These are phyloP conservation scores for Siniperca undulata DNA, from an alignment of 2,797 vertebrate genomes.

Conservation along the genomic window DNA sequence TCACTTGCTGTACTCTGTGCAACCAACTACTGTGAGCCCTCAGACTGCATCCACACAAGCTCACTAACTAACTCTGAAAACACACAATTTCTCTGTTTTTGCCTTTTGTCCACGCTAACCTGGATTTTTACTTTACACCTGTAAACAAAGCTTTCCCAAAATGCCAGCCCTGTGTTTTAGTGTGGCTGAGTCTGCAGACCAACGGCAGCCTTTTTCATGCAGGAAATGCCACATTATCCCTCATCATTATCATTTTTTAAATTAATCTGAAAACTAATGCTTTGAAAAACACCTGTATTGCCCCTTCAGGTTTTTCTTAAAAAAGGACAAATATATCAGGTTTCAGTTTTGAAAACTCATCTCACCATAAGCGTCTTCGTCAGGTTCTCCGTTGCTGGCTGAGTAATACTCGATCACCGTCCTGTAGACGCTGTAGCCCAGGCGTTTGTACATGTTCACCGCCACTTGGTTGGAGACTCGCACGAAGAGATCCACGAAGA, in stretches of 20 bases:
- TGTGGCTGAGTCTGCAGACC: too few species aligned
- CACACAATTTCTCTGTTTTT: too few species aligned
- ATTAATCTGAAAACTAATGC: background rate
- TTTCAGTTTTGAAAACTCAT: background rate
- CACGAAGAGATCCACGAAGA: conserved; percentile 97
- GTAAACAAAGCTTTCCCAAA: too few species aligned
- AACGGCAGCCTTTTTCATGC: too few species aligned
- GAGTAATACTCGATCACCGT: conserved; percentile 97
- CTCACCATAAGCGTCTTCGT: conserved; percentile 96
- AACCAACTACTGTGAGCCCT: too few species aligned
- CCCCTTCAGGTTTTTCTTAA: background rate
- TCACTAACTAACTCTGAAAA: too few species aligned
- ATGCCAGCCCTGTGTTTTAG: too few species aligned
- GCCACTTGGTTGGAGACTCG: conserved; percentile 97
- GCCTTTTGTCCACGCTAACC: too few species aligned
- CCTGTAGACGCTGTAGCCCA: conserved; percentile 96
- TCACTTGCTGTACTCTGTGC: too few species aligned
- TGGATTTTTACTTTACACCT: too few species aligned
- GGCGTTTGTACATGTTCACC: conserved; percentile 96
- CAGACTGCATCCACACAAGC: too few species aligned
- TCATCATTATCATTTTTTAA: background rate
- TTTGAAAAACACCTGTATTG: background rate
- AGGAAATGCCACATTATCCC: too few species aligned
- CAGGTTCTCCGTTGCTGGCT: conserved; percentile 95
- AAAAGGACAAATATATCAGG: background rate